phyloP scores from a whole-genome alignment of 2,113 vertebrate genomes.

The Rhinolophus sinicus region DNA sequence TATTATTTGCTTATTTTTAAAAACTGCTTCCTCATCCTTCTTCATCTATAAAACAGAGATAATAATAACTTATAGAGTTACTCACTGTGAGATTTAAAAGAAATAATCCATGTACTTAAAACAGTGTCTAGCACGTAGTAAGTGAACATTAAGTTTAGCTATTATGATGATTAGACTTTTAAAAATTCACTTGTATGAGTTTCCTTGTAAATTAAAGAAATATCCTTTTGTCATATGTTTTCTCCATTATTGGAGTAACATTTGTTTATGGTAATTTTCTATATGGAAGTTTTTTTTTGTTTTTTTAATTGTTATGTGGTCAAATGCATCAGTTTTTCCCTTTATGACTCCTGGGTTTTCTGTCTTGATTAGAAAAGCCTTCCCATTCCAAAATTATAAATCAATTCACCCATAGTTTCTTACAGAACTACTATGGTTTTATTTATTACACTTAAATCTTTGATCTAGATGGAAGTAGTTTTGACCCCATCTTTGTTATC shows the following conservation, averaged over 20 bases:
- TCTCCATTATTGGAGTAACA: not conserved
- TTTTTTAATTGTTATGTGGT: not conserved
- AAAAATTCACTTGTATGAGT: not conserved
- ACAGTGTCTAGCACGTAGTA: not conserved
- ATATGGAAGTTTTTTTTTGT: not conserved
- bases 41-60: not conserved
- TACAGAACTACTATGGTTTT: not conserved
- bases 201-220: slow-evolving; percentile 37
- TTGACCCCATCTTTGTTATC: not conserved
- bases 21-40: not conserved
- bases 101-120: not conserved
- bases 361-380: not conserved
- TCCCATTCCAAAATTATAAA: not conserved
- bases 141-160: not conserved
- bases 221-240: not conserved
- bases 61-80: not conserved
- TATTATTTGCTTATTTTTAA: not conserved
- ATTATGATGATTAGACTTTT: not conserved
- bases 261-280: not conserved
- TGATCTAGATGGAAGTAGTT: not conserved
- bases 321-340: not conserved
- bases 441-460: not conserved
- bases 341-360: not conserved
- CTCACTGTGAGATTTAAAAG: not conserved
- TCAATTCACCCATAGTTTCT: not conserved